phyloP scores from a whole-genome alignment of 2,113 vertebrate species.

The Puntigrus tetrazona region DNA sequence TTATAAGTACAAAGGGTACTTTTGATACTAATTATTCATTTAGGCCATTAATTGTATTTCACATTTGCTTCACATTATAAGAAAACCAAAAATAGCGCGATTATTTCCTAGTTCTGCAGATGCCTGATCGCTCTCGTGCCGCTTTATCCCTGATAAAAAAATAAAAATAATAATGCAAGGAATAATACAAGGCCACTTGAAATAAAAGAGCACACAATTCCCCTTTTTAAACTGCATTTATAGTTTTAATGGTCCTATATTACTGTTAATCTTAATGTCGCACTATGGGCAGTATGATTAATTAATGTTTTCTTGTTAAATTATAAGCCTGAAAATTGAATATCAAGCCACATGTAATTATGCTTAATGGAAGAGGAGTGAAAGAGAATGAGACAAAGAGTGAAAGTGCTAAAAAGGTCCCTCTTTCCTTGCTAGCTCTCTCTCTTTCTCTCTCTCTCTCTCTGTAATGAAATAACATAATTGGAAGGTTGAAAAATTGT shows the following conservation, averaged over 20 bases:
- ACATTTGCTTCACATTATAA: neutral
- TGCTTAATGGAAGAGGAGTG: constrained; percentile 53
- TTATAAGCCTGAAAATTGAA: constrained; percentile 57
- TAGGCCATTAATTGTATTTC: neutral
- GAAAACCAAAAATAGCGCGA: neutral
- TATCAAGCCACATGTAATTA: constrained; percentile 59
- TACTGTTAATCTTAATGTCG: constrained; percentile 28
- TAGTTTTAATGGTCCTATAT: constrained; percentile 28
- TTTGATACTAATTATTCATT: neutral
- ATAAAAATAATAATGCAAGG: constrained; percentile 35
- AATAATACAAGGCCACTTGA: constrained; percentile 22
- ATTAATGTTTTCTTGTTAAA: constrained; percentile 65
- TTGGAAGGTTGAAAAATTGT: neutral
- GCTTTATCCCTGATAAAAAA: constrained; percentile 31
- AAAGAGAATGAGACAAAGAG: constrained; percentile 22
- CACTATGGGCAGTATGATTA: constrained; percentile 48
- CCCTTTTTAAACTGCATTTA: neutral
- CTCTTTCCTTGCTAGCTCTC: neutral
- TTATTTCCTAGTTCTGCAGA: neutral
- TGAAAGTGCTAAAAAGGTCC: neutral
- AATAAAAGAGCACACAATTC: constrained; percentile 33
- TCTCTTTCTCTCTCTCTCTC: neutral
- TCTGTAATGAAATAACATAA: neutral
- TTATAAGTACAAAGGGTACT: neutral
- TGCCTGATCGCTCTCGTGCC: constrained; percentile 9